A percentile compares a stretch with the other conserved stretches of the same genome.
These are phyloP conservation scores for Caenorhabditis sp. DNA, from an alignment of 2,888 invertebrate species.

Conservation along the genomic window DNA sequence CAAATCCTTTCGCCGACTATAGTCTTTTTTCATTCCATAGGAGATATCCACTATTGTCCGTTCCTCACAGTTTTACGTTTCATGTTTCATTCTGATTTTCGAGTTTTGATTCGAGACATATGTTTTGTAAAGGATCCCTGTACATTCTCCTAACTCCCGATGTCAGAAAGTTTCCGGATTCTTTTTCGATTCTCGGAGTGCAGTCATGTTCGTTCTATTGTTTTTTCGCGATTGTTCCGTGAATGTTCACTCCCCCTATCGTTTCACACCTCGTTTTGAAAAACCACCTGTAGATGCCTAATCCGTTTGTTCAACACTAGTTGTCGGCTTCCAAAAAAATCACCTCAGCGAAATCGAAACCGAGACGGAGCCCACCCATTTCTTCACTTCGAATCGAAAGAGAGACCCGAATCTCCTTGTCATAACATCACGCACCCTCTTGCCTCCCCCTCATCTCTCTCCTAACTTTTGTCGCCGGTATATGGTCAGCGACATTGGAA, in stretches of 20 bases:
- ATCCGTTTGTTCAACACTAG: slow-evolving; percentile 61
- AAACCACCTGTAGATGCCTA: slow-evolving; percentile 37
- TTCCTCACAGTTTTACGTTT: slow-evolving; percentile 7
- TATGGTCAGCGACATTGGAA: slow-evolving; percentile 58
- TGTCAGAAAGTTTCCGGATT: slow-evolving; percentile 35
- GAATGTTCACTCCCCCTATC: slow-evolving; percentile 12
- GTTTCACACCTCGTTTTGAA: slow-evolving; percentile 50
- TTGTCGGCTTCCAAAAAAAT: slow-evolving; percentile 47
- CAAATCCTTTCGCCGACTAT: slow-evolving; percentile 23
- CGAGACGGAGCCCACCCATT: slow-evolving; percentile 24
- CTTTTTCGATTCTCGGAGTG: neutral
- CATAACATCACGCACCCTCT: slow-evolving; percentile 66
- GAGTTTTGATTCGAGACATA: neutral
- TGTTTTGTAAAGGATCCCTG: slow-evolving; percentile 18
- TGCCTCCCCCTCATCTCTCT: slow-evolving; percentile 37
- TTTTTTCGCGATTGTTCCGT: slow-evolving; percentile 14
- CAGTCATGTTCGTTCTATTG: slow-evolving; percentile 10
- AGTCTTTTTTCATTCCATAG: slow-evolving; percentile 23
- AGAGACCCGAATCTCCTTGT: slow-evolving; percentile 46
- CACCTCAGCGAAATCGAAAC: slow-evolving; percentile 3
- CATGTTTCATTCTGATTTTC: slow-evolving; percentile 22
- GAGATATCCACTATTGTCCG: neutral
- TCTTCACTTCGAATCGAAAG: slow-evolving; percentile 34
- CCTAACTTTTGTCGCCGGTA: slow-evolving; percentile 57
- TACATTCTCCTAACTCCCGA: neutral